Base-by-base conservation (phyloP, 1,140 invertebrate genomes). In the Zaprionus inermis region DNA sequence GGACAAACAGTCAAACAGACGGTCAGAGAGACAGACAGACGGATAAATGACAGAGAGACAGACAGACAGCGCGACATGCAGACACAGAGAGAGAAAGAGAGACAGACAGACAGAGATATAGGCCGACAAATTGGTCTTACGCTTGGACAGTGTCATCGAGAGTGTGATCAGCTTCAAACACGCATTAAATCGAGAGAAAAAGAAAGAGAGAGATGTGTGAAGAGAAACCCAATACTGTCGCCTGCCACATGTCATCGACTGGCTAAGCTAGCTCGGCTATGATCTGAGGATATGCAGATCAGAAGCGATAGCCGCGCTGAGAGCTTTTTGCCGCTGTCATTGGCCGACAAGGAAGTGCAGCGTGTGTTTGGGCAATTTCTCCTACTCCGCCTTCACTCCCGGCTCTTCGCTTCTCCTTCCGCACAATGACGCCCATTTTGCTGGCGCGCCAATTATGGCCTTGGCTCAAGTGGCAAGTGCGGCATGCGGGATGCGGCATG, bases 401-500 rank as follows among this genome's bases (percentile, higher is more conserved):
- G n/a, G 9, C 3, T 20, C 10, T 2, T 18, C 9, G 7, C n/a
- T 5, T 18, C 18, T 5, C 3, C 44, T 49, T 22, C 12, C 36
- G 57, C 32, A 22, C 24, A 34, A 34, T 28, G 54, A 30, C 30
- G 34, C 46, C 22, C 56, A 51, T 44, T 49, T 49, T 34, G 36
- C 51, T 16, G 32, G 41, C 18, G 24, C 24, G 30, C 55, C 70
- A 68, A 72, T 73, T 68, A 68, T 60, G 71, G 71, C 56, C 64
- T 46, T 30, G 49, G 56, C 56, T 52, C 63, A 34, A 56, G 52
- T 65, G 63, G 63, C 63, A 65, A 55, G 32, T 10, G n/a, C n/a
- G 49, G 49, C 20, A 51, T 5, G 20, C 1, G 14, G 46, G 34
- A n/a, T 7, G 24, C 20, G 16, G 56, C 69, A 38, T 24, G 34